Evolutionary conservation across 2,888 invertebrate genomes (phyloP).

Genomic region (Chalcosyrphus nemorum): DNA sequence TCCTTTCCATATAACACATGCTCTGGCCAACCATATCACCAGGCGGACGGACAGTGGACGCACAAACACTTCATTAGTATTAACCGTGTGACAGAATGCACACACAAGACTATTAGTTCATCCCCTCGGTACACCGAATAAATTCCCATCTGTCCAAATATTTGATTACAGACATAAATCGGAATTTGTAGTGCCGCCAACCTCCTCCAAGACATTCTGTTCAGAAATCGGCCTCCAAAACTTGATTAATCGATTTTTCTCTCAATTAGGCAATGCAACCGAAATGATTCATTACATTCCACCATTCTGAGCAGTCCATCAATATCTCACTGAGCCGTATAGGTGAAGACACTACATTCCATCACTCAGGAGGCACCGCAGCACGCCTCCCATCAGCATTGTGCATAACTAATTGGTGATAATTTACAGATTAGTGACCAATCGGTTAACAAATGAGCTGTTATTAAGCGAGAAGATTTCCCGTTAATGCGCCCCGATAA

Average conservation of each 20-base stretch:
- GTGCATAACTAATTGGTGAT: slow-evolving; percentile 67
- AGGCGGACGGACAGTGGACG: no score
- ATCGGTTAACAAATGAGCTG: slow-evolving; percentile 69
- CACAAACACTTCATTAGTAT: slow-evolving; percentile 71
- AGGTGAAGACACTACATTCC: slow-evolving; percentile 46
- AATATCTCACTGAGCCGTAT: slow-evolving; percentile 52
- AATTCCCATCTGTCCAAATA: slow-evolving; percentile 71
- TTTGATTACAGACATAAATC: slow-evolving; percentile 71
- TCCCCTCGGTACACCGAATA: slow-evolving; percentile 6
- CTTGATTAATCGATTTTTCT: slow-evolving; percentile 66
- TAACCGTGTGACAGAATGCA: slow-evolving; percentile 40
- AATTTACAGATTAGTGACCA: slow-evolving; percentile 72
- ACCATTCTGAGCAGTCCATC: slow-evolving; percentile 60
- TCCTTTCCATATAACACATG: slow-evolving; percentile 16
- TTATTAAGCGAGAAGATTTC: slow-evolving; percentile 64
- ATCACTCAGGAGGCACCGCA: not conserved
- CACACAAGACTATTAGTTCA: slow-evolving; percentile 38
- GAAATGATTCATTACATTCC: slow-evolving; percentile 66
- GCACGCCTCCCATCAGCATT: not conserved
- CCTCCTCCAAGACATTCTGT: slow-evolving; percentile 13
- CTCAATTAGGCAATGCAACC: slow-evolving; percentile 69
- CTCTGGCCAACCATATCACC: not conserved
- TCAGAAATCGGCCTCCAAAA: slow-evolving; percentile 29
- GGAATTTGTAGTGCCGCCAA: slow-evolving; percentile 50
- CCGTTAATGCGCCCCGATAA: slow-evolving; percentile 51